These are phyloP conservation scores for Zingel zingel DNA, from an alignment of 2,113 vertebrate species.

Conservation along the genomic window DNA sequence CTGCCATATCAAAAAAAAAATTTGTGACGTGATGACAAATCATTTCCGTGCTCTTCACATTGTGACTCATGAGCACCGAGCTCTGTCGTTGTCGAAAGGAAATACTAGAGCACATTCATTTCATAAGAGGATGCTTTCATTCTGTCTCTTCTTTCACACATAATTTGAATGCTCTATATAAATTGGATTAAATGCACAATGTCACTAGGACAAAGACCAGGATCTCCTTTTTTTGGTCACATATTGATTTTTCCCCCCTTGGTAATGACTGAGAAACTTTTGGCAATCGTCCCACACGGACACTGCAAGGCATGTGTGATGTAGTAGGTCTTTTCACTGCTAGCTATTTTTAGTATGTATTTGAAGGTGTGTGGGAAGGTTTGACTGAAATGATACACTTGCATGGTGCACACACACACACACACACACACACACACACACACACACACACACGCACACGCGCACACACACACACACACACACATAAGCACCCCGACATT, in stretches of 20 bases:
- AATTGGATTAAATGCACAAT: conserved; percentile 80
- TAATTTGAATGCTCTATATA: conserved; percentile 60
- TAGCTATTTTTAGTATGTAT: conserved; percentile 35
- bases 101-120: conserved; percentile 37
- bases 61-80: conserved; percentile 38
- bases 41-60: conserved; percentile 57
- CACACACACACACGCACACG: neutral
- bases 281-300: conserved; percentile 29
- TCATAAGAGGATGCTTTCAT: conserved; percentile 58
- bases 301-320: conserved; percentile 32
- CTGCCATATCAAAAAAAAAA: conserved; percentile 53
- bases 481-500: conserved; percentile 10
- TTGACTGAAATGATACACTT: conserved; percentile 35
- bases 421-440: neutral
- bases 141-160: conserved; percentile 67
- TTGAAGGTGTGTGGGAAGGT: conserved; percentile 30
- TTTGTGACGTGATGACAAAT: conserved; percentile 39
- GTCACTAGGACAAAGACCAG: conserved; percentile 61
- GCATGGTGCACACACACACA: conserved; percentile 16
- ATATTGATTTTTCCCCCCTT: conserved; percentile 41
- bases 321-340: conserved; percentile 38
- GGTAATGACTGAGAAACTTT: conserved; percentile 46
- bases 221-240: conserved; percentile 37
- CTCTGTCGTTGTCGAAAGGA: conserved; percentile 43
- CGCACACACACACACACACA: too few relatives aligned